phyloP scores from a whole-genome alignment of 2,113 vertebrate species.

The Corydoras maculifer region DNA sequence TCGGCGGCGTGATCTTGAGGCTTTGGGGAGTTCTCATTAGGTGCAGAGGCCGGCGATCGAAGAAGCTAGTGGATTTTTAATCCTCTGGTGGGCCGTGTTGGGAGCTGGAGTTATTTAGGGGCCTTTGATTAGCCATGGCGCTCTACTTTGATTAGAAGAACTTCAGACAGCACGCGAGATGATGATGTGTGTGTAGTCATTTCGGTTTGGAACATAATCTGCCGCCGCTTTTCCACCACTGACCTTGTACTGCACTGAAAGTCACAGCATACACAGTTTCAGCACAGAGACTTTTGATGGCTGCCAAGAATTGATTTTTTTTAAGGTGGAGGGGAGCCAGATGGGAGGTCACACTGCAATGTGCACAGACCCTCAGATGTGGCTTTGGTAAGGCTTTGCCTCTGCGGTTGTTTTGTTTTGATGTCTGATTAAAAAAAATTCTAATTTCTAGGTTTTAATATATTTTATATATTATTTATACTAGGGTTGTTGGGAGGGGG shows the following conservation, averaged over 20 bases:
- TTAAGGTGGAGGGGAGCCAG: conserved; percentile 4
- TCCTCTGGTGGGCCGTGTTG: conserved; percentile 88
- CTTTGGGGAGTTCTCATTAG: conserved; percentile 97
- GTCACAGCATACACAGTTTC: conserved; percentile 24
- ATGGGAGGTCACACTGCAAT: conserved; percentile 12
- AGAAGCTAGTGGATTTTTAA: conserved; percentile 99
- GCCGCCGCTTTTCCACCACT: conserved; percentile 56
- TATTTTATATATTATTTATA: no score
- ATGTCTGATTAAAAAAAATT: not conserved
- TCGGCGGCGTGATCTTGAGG: conserved; percentile 83
- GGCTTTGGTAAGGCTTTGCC: not conserved
- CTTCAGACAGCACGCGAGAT: conserved; percentile 76
- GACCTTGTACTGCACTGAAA: conserved; percentile 60
- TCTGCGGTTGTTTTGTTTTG: not conserved
- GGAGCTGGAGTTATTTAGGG: conserved; percentile 94
- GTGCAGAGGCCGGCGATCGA: conserved; percentile 78
- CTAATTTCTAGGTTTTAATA: no score
- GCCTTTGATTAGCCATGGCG: conserved; percentile 94
- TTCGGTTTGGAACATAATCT: conserved; percentile 55
- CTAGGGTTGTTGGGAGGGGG: no score
- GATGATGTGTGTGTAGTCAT: conserved; percentile 37
- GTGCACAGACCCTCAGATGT: not conserved
- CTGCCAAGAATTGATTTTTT: conserved; percentile 39
- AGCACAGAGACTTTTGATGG: conserved; percentile 44
- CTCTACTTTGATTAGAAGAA: conserved; percentile 93